Base-by-base conservation (phyloP, 92 coral and sea anemone genomes). In the Heteractis magnifica region DNA sequence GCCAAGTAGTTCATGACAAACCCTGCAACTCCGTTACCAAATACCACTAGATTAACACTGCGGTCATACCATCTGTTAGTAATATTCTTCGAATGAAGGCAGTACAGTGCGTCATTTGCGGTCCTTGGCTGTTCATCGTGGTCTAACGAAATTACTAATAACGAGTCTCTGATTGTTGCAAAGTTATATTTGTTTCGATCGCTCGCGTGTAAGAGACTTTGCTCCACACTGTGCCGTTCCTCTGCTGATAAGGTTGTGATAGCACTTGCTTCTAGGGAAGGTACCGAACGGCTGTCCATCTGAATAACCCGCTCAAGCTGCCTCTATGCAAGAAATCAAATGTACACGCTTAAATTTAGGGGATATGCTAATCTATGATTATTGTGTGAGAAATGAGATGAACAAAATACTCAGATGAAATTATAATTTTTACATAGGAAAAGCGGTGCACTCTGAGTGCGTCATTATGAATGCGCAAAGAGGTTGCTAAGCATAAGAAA, bases 11-110 rank as follows among this genome's bases (percentile, higher is more conserved):
- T 89, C 85, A 89, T 56, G 49, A 89, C 89, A 68, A 86, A 89
- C 12, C 92, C 92, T 23, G 92, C 87, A 77, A 89, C 90, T 15
- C 92, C 92, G 50, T 86, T 89, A 34, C 79, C 79, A 52, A 89
- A 89, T 10, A 86, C 87, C 59, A 89, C 92, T 4, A 89, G 79
- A 53, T 82, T 87, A 1, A 83, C 78, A 58, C 92, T 86, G 14
- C 87, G 88, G 59, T 86, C 89, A 60, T 86, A 89, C 92, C 92
- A 86, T 53, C 92, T 71, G 79, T 89, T 89, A 16, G 76, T 4
- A 78, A 79, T 74, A 83, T 89, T 86, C 86, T 72, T 79, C 23
- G 92, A 89, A 26, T 89, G 92, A 65, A 89, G 83, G 3, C 65
- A 44, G 48, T 86, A 56, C 74, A 89, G 82, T 8, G 89, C 77